Evolutionary conservation across 2,888 invertebrate species (phyloP).

Genomic region (Temnothorax ravouxi): DNA sequence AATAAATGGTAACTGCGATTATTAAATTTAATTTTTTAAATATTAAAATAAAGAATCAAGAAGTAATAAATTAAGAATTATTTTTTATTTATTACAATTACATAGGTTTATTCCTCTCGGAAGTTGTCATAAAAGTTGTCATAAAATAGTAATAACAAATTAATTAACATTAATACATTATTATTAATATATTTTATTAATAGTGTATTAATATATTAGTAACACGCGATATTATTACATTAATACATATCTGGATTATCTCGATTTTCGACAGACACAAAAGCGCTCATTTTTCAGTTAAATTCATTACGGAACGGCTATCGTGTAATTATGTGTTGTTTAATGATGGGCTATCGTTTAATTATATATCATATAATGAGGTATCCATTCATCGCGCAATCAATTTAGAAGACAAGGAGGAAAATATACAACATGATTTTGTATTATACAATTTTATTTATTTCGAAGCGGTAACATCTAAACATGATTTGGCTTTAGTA

Average conservation of each 20-base stretch:
- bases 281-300: neutral
- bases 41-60: neutral
- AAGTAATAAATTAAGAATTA: neutral
- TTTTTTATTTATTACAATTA: neutral
- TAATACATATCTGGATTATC: neutral
- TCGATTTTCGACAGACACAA: constrained; percentile 1
- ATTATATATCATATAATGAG: neutral
- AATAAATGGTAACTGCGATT: neutral
- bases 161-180: neutral
- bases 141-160: neutral
- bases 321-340: neutral
- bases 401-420: neutral
- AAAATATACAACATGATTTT: neutral
- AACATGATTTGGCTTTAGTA: neutral
- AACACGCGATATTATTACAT: neutral
- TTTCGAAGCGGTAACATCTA: neutral
- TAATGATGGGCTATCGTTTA: neutral
- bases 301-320: neutral
- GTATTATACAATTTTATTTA: neutral
- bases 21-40: neutral
- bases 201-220: neutral
- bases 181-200: neutral
- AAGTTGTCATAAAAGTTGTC: neutral
- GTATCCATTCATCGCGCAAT: neutral
- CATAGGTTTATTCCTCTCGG: neutral